These are phyloP conservation scores for Brachypteracias leptosomus DNA, from an alignment of 2,113 vertebrate species.

Conservation along the genomic window DNA sequence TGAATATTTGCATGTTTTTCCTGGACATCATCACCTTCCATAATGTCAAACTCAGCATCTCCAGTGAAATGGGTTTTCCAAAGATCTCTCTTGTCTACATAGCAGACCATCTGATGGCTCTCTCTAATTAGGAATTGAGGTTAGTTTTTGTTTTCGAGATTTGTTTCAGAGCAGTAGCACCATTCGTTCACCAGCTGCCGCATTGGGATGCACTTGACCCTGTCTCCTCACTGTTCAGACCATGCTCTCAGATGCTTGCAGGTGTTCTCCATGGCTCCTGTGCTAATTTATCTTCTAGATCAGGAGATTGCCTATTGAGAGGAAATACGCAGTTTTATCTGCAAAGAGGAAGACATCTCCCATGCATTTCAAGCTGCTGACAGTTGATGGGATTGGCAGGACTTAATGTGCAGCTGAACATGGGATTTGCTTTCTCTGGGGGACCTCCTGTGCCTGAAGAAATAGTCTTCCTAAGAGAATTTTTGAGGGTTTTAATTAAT, in stretches of 20 bases:
- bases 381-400: background rate
- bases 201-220: background rate
- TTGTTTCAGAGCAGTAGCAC: background rate
- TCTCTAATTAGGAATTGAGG: background rate
- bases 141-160: background rate
- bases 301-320: background rate
- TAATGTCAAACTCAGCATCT: background rate
- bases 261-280: background rate
- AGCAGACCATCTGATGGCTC: background rate
- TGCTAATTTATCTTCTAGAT: background rate
- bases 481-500: background rate
- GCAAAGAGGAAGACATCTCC: background rate
- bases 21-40: background rate
- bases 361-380: background rate
- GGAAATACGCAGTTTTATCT: background rate
- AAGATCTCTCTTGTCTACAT: background rate
- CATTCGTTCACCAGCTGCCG: background rate
- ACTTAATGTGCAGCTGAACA: background rate
- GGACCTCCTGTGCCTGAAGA: background rate
- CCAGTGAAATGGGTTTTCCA: background rate
- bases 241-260: background rate
- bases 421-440: background rate
- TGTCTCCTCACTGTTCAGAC: background rate
- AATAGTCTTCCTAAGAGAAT: background rate
- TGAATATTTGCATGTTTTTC: background rate